Evolutionary conservation across 2,888 invertebrate species (phyloP).

Genomic region (Tyria jacobaeae): DNA sequence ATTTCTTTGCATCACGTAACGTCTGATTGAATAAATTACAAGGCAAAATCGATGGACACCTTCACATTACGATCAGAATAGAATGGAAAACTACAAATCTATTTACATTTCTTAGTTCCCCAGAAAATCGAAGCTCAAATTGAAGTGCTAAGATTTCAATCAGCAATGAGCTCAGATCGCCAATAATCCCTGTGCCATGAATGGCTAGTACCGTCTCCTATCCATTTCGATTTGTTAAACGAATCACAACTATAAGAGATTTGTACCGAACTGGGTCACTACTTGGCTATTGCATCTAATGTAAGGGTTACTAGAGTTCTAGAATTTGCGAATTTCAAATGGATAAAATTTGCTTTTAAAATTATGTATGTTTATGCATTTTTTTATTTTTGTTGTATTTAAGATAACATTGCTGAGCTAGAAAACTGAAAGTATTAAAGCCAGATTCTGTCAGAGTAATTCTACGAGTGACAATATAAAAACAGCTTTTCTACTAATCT

Average conservation of each 20-base stretch:
- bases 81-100: background rate
- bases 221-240: slow-evolving; percentile 23
- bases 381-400: background rate
- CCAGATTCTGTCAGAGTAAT: background rate
- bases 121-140: slow-evolving; percentile 18
- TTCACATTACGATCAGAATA: background rate
- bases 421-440: background rate
- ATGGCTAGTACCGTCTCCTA: slow-evolving; percentile 14
- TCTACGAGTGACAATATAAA: too few species aligned
- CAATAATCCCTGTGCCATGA: slow-evolving; percentile 22
- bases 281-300: slow-evolving; percentile 18
- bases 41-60: too few species aligned
- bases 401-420: background rate
- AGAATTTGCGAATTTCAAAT: slow-evolving; percentile 9
- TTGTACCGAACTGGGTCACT: slow-evolving; percentile 22
- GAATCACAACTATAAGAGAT: slow-evolving; percentile 19
- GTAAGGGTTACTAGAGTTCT: slow-evolving; percentile 10
- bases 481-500: too few species aligned
- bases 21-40: too few species aligned
- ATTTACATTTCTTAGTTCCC: slow-evolving; percentile 15
- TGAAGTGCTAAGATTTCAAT: slow-evolving; percentile 25
- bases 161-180: slow-evolving; percentile 20
- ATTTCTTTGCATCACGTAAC: too few species aligned
- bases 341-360: slow-evolving; percentile 3
- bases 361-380: background rate